phyloP scores from a whole-genome alignment of 2,113 vertebrate species.

The Vimba vimba region DNA sequence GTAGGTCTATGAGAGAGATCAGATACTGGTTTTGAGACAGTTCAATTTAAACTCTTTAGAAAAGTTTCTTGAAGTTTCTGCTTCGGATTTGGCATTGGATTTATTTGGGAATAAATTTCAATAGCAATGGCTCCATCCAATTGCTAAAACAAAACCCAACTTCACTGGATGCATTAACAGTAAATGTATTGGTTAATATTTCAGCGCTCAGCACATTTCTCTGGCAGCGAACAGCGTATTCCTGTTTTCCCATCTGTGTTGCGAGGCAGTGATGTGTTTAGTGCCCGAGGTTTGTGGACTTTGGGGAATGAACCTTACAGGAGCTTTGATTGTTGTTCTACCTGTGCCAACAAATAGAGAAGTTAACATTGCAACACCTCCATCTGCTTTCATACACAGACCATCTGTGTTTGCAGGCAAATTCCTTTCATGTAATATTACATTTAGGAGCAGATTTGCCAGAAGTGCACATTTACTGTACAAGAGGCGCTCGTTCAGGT shows the following conservation, averaged over 20 bases:
- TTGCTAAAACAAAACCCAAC: neutral
- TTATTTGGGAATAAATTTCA: neutral
- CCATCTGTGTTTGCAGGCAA: neutral
- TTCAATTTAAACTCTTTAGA: neutral
- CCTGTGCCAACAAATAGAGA: conserved; percentile 43
- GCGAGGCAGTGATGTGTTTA: neutral
- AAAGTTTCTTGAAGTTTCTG: neutral
- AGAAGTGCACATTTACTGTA: too few relatives aligned
- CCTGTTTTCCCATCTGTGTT: neutral
- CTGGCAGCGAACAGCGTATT: neutral
- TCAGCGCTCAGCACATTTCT: neutral
- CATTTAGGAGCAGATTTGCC: neutral
- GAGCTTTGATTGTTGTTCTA: conserved; percentile 27
- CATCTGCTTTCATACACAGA: conserved; percentile 4
- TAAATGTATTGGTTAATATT: neutral
- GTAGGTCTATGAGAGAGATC: neutral
- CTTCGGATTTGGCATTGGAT: neutral
- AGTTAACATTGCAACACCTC: neutral
- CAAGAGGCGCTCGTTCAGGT: neutral
- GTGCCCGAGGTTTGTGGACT: neutral
- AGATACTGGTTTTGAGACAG: neutral
- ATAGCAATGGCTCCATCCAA: neutral
- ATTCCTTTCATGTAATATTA: neutral
- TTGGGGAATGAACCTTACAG: conserved; percentile 1
- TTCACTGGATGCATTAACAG: neutral